Evolutionary conservation across 1,140 invertebrate genomes (phyloP).

Genomic region (Euwallacea fornicatus): DNA sequence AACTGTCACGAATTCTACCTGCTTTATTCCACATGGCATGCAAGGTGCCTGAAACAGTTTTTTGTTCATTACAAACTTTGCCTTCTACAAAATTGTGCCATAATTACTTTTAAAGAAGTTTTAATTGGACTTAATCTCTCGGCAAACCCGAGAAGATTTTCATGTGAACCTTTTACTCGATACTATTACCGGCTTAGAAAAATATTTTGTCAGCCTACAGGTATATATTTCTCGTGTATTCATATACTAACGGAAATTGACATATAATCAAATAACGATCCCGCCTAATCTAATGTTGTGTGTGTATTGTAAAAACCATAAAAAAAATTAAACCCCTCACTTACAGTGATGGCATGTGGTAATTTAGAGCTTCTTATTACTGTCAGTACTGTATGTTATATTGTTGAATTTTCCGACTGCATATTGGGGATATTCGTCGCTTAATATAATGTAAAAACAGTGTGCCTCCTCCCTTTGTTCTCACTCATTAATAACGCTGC

Average conservation of each 20-base stretch:
- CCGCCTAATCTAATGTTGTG: constrained; percentile 14
- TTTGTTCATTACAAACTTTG: background rate
- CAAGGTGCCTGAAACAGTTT: background rate
- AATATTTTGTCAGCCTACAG: no score
- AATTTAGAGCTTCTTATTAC: constrained; percentile 43
- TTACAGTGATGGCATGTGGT: constrained; percentile 29
- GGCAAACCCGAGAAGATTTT: no score
- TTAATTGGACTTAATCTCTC: no score
- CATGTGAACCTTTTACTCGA: no score
- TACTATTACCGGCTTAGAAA: no score
- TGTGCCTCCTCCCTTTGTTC: constrained; percentile 21
- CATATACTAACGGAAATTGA: no score
- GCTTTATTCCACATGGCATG: background rate
- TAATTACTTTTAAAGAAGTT: background rate
- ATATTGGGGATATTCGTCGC: constrained; percentile 26
- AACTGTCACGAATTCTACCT: constrained; percentile 11
- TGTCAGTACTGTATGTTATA: constrained; percentile 51
- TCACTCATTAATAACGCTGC: constrained; percentile 33
- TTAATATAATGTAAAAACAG: constrained; percentile 19
- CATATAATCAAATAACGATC: background rate
- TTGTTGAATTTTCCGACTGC: constrained; percentile 29
- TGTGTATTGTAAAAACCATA: constrained; percentile 19
- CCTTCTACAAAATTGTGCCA: background rate
- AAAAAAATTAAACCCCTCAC: constrained; percentile 9
- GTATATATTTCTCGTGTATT: no score